Evolutionary conservation across 2,113 vertebrate species (phyloP).

Genomic region (Sceloporus undulatus): DNA sequence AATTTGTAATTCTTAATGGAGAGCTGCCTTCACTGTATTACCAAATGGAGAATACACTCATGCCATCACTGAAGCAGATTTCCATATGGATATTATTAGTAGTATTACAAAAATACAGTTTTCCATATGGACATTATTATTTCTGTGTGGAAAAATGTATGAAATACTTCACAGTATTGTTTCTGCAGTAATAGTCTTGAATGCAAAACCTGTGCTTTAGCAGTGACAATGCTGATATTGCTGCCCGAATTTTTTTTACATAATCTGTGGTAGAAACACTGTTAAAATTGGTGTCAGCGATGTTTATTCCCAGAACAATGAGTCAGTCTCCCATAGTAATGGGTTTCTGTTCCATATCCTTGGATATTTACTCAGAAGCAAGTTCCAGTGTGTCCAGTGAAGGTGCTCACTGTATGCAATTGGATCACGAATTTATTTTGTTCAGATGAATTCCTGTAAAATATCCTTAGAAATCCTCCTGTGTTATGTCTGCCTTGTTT

Average conservation of each 20-base stretch:
- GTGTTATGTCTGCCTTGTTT: not conserved
- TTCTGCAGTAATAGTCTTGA: not conserved
- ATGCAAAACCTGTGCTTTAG: slow-evolving; percentile 10
- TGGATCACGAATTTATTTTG: not conserved
- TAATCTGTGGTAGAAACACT: not conserved
- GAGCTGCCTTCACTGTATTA: not conserved
- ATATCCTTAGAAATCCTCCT: not conserved
- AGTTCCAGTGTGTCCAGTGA: not conserved
- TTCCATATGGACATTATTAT: too few species aligned
- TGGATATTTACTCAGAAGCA: not conserved
- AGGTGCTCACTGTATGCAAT: not conserved
- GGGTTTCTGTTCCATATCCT: fast-evolving
- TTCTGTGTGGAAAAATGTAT: not conserved
- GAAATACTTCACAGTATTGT: not conserved
- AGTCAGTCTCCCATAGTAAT: not conserved
- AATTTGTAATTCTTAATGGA: not conserved
- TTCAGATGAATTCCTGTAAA: not conserved
- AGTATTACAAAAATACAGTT: too few species aligned
- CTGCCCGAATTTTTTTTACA: not conserved
- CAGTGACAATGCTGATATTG: not conserved
- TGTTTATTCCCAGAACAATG: not conserved
- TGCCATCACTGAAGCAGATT: not conserved
- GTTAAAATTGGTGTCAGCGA: not conserved
- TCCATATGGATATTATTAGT: not conserved
- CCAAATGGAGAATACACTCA: not conserved